phyloP scores from a whole-genome alignment of 2,888 invertebrate genomes.

The Thecophora atra region DNA sequence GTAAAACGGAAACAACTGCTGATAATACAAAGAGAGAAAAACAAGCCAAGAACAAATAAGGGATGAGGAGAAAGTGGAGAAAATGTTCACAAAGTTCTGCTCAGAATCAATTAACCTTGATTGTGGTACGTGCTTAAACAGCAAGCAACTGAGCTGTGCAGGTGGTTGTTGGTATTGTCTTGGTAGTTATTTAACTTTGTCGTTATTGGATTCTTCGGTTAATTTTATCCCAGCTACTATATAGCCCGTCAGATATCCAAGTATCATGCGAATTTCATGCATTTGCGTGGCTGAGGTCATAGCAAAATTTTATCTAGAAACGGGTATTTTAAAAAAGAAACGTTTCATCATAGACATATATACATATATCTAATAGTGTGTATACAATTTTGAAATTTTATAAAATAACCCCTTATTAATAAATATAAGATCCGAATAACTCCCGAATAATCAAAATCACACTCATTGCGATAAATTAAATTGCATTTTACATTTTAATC shows the following conservation, averaged over 20 bases:
- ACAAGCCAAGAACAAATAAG: background rate
- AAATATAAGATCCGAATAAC: no score
- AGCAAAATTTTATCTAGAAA: no score
- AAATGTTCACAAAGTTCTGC: slow-evolving; percentile 43
- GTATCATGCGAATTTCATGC: background rate
- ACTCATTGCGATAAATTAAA: no score
- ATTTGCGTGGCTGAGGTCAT: no score
- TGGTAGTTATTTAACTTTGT: background rate
- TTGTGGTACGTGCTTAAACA: slow-evolving; percentile 49
- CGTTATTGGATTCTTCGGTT: slow-evolving; percentile 1
- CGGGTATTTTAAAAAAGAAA: no score
- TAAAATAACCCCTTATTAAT: no score
- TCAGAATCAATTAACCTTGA: slow-evolving; percentile 63
- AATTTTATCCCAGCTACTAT: background rate
- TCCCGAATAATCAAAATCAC: no score
- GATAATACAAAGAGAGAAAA: background rate
- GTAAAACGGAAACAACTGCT: background rate
- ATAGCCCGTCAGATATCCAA: no score
- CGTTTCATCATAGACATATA: no score
- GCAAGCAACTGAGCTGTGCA: background rate
- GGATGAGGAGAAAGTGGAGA: slow-evolving; percentile 29
- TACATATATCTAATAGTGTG: no score
- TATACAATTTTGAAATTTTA: no score
- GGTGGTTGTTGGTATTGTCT: slow-evolving; percentile 8
- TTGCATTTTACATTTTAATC: no score